Evolutionary conservation across 53 echinoderm and acorn worm species (phyloP), one percentile per base, ranked within the genome.

Genomic region (Pentamera pediparva): DNA sequence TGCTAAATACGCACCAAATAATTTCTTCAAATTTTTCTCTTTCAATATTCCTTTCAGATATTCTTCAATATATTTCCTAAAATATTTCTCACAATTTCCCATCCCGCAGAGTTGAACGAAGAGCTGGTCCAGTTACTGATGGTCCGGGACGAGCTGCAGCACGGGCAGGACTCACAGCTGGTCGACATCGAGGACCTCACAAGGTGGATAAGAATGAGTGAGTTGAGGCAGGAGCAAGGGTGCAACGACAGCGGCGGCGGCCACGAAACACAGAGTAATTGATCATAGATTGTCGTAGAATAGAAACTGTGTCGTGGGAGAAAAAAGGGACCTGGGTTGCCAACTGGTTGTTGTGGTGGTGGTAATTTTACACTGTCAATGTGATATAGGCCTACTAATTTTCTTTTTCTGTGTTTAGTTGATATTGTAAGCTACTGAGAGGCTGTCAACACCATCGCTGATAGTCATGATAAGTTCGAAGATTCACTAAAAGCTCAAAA

Each of bases 171-270:
- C 83, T 90, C 90, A 9, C 87, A 91, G 48, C 79, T 95, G 75
- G 87, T 95, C 12, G 96, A 95, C 80, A 95, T 95, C 48, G 96
- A 95, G 50, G 96, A 95, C 62, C 77, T 95, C 17, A 90, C 90
- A 60, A 95, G 96, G 96, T 95, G 96, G 96, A 95, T 95, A 59
- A 80, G 90, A 79, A 95, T 95, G 96, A 95, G 96, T 95, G 89
- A 87, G 96, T 93, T 73, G 56, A 80, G 85, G 59, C 80, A 65
- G 72, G 62, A 79, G 54, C 75, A 45, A 67, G 76, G 83, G 39
- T 65, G 83, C 76, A 76, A 57, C 83, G 67, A 57, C 53, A 35
- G 52, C 53, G 50, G 52, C 35, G 52, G 35, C 35, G 72, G 53
- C 51, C 72, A 71, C 17, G 51, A 52, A 51, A 35, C 35, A 71